These are phyloP conservation scores for Ormyrus nitidulus DNA, from an alignment of 2,888 invertebrate species.

Conservation along the genomic window DNA sequence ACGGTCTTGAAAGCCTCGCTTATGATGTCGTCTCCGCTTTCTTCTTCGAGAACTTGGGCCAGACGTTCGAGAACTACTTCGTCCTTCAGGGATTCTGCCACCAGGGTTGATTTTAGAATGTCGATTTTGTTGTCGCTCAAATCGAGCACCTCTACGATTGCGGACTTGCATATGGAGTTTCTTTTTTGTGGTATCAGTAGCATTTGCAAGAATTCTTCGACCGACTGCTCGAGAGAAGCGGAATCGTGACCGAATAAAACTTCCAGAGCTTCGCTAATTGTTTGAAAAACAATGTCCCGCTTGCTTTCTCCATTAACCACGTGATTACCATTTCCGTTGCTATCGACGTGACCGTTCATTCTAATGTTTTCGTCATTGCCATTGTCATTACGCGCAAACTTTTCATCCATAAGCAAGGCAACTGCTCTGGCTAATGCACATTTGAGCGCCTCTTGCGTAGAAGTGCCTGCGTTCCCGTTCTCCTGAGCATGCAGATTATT, in stretches of 20 bases:
- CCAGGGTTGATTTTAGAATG: slow-evolving; percentile 79
- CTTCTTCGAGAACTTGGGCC: slow-evolving; percentile 80
- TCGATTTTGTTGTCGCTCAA: slow-evolving; percentile 78
- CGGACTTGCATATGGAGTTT: slow-evolving; percentile 65
- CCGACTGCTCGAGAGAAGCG: slow-evolving; percentile 63
- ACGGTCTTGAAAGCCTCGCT: slow-evolving; percentile 82
- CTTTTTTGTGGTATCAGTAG: slow-evolving; percentile 68
- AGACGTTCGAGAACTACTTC: slow-evolving; percentile 81
- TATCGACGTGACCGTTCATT: slow-evolving; percentile 20
- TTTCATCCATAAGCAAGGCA: slow-evolving; percentile 62
- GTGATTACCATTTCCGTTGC: neutral
- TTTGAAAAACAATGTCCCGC: slow-evolving; percentile 67
- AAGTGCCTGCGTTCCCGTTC: slow-evolving; percentile 41
- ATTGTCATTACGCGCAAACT: slow-evolving; percentile 19
- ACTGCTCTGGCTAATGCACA: slow-evolving; percentile 69
- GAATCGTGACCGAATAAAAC: slow-evolving; percentile 64
- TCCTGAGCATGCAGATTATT: neutral
- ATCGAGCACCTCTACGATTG: slow-evolving; percentile 66
- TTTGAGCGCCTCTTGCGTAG: slow-evolving; percentile 63
- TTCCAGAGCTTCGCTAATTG: slow-evolving; percentile 71
- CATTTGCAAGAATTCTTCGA: slow-evolving; percentile 67
- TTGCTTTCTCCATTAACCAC: slow-evolving; percentile 58
- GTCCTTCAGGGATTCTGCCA: slow-evolving; percentile 76
- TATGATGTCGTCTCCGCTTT: slow-evolving; percentile 77
- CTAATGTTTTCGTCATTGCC: slow-evolving; percentile 42